Evolutionary conservation across 2,888 invertebrate genomes (phyloP).

Genomic region (Odontomyia ornata): DNA sequence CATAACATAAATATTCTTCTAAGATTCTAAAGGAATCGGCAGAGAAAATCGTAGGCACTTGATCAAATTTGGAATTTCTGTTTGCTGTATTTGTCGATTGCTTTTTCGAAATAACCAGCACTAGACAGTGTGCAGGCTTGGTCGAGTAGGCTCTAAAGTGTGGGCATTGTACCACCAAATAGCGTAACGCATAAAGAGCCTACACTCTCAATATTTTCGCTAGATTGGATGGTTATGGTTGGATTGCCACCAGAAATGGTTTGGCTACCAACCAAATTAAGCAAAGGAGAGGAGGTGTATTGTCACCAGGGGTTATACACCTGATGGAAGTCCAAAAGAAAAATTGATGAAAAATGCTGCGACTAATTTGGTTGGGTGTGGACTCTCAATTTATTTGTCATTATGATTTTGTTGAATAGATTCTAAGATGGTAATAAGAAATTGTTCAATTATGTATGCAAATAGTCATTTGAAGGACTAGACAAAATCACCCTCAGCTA

Average conservation of each 20-base stretch:
- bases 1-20: neutral
- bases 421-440: neutral
- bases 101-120: neutral
- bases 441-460: constrained; percentile 19
- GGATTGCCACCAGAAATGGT: constrained; percentile 3
- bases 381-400: neutral
- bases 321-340: constrained; percentile 8
- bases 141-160: neutral
- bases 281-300: neutral
- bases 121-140: neutral
- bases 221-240: constrained; percentile 26
- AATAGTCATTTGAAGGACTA: too few species aligned
- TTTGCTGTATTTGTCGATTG: neutral
- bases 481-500: too few species aligned
- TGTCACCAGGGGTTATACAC: constrained; percentile 21
- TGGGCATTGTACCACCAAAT: neutral
- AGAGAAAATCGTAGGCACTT: constrained; percentile 24
- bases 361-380: neutral
- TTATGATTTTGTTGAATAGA: neutral
- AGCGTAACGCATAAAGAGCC: constrained; percentile 4
- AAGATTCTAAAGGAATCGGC: neutral
- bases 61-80: constrained; percentile 17
- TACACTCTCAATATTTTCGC: neutral
- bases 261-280: neutral
- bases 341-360: neutral